Conservation (phyloP, 2,113 vertebrate species). For the Thalassoma bifasciatum region DNA sequence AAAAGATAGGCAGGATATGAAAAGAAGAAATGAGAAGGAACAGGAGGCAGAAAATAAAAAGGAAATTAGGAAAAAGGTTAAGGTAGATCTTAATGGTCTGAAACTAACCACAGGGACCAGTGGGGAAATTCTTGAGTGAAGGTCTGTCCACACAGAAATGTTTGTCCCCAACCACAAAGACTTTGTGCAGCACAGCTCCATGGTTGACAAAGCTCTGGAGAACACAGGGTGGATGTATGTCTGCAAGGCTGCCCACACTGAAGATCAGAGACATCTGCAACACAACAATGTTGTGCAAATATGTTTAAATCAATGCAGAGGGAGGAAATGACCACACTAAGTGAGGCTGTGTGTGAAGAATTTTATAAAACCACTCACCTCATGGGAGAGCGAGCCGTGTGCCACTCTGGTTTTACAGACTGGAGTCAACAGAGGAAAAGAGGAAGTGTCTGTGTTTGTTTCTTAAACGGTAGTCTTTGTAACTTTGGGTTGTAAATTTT, state of each 20-base stretch:
- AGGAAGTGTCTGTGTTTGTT: not conserved
- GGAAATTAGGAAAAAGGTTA: not conserved
- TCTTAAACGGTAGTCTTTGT: not conserved
- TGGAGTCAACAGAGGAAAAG: constrained; percentile 51
- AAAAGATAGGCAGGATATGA: not conserved
- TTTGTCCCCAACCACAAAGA: constrained; percentile 83
- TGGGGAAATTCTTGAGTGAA: constrained; percentile 83
- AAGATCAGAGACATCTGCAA: constrained; percentile 84
- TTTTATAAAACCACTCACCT: constrained; percentile 63
- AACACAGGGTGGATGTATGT: constrained; percentile 79
- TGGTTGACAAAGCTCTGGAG: constrained; percentile 86
- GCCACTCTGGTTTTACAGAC: constrained; percentile 86
- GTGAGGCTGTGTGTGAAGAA: not conserved
- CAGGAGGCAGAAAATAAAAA: not conserved
- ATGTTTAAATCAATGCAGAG: not conserved
- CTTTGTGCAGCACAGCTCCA: constrained; percentile 82
- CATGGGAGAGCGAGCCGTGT: constrained; percentile 80
- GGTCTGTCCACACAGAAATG: constrained; percentile 82
- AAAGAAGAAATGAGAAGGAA: not conserved
- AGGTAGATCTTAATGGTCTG: not conserved
- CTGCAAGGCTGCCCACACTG: constrained; percentile 65
- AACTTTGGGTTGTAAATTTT: not conserved
- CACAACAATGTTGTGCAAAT: not conserved
- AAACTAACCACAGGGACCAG: constrained; percentile 79
- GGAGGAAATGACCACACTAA: not conserved